A percentile compares a stretch with the other conserved stretches of the same genome.
Conservation (phyloP, 2,888 invertebrate genomes). For the Ommatoiulus sabulosus region DNA sequence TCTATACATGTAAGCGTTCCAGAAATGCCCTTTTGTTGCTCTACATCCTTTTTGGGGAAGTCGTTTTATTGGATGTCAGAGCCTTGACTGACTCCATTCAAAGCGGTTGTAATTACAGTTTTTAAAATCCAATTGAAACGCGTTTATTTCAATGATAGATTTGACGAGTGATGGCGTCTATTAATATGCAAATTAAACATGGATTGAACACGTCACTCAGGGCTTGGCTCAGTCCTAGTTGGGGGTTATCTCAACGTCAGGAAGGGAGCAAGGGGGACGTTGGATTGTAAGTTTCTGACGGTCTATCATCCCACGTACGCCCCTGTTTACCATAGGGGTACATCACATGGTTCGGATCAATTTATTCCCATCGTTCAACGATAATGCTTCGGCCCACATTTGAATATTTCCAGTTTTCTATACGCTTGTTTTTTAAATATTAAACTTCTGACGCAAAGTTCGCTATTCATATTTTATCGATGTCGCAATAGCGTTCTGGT, state of each 20-base stretch:
- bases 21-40: neutral
- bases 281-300: neutral
- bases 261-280: neutral
- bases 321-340: neutral
- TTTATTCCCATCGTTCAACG: slow-evolving; percentile 20
- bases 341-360: slow-evolving; percentile 22
- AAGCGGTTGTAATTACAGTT: neutral
- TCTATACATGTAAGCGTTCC: neutral
- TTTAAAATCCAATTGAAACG: slow-evolving; percentile 5
- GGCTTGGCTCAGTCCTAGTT: neutral
- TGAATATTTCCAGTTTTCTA: neutral
- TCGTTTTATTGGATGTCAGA: neutral
- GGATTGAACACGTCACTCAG: slow-evolving; percentile 12
- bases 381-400: neutral
- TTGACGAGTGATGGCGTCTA: neutral
- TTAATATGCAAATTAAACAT: slow-evolving; percentile 34
- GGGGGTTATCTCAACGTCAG: neutral
- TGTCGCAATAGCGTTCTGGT: no score
- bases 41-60: neutral
- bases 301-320: neutral
- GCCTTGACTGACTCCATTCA: slow-evolving; percentile 7
- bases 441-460: neutral
- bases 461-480: no score
- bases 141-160: neutral
- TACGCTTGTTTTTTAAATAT: neutral